Conservation (phyloP, 2,113 vertebrate genomes). For the Hystrix cristata region DNA sequence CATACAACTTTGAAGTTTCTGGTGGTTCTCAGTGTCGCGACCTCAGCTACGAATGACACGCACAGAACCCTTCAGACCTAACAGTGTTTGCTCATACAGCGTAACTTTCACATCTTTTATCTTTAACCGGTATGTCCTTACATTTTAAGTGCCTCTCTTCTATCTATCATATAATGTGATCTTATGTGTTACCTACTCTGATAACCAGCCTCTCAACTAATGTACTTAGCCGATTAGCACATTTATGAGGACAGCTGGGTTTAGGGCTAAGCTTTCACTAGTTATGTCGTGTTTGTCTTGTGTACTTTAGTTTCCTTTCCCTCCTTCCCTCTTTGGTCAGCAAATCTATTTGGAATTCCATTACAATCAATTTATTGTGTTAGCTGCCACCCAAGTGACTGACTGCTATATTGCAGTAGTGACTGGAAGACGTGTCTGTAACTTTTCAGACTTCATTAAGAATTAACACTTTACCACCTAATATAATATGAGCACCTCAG, state of each 20-base stretch:
- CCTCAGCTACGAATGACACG: fast-evolving
- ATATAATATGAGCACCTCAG: not conserved
- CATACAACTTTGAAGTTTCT: not conserved
- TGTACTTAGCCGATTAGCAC: not conserved
- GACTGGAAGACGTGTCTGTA: not conserved
- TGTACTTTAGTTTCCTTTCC: not conserved
- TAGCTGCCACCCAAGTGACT: fast-evolving
- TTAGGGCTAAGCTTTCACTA: not conserved
- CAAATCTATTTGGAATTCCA: not conserved
- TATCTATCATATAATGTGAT: too few species aligned
- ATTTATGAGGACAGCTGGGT: not conserved
- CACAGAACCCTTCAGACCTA: too few species aligned
- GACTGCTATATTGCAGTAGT: fast-evolving
- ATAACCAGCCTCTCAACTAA: not conserved
- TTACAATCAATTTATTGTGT: not conserved
- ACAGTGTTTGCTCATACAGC: fast-evolving
- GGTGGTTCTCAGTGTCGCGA: not conserved
- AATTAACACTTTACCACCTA: not conserved
- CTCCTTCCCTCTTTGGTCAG: not conserved
- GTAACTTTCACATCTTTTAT: not conserved
- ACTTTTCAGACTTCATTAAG: not conserved
- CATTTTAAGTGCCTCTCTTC: not conserved
- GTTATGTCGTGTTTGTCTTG: too few species aligned
- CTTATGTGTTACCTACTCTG: not conserved
- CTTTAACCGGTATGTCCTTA: not conserved